Evolutionary conservation across 2,888 invertebrate genomes (phyloP).

Genomic region (Lepidochrysops patricia): DNA sequence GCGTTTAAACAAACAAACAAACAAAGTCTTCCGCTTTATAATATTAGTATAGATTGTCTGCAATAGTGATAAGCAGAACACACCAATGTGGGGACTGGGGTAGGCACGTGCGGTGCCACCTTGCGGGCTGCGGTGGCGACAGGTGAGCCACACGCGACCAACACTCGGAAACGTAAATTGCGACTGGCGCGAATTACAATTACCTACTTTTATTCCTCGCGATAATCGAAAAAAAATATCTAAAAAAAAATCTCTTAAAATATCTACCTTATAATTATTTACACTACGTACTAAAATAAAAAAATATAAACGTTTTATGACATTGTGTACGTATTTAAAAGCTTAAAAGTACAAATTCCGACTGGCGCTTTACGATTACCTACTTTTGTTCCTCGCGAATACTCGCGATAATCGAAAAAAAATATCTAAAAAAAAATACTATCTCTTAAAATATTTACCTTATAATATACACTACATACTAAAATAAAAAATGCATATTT

Average conservation of each 20-base stretch:
- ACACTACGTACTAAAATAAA: too few species aligned
- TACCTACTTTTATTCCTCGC: neutral
- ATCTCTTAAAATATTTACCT: too few species aligned
- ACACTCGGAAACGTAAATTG: constrained; percentile 50
- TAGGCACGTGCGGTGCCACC: constrained; percentile 35
- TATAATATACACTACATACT: too few species aligned
- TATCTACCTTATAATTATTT: too few species aligned
- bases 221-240: neutral
- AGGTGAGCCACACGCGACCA: constrained; percentile 43
- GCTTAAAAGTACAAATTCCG: too few species aligned
- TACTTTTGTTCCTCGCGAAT: neutral
- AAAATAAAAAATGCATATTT: too few species aligned
- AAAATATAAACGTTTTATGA: too few species aligned
- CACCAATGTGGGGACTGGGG: constrained; percentile 12
- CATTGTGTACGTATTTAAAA: too few species aligned
- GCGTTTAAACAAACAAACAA: neutral
- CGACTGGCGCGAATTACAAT: constrained; percentile 30
- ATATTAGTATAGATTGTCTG: too few species aligned
- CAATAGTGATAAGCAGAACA: constrained; percentile 15
- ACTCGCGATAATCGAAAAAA: neutral
- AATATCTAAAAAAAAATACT: too few species aligned
- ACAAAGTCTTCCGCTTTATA: too few species aligned
- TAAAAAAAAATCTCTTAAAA: too few species aligned
- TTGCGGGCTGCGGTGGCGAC: constrained; percentile 35
- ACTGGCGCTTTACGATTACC: constrained; percentile 27